Conservation (phyloP, 2,888 invertebrate genomes). For the Ypsolopha scabrella region DNA sequence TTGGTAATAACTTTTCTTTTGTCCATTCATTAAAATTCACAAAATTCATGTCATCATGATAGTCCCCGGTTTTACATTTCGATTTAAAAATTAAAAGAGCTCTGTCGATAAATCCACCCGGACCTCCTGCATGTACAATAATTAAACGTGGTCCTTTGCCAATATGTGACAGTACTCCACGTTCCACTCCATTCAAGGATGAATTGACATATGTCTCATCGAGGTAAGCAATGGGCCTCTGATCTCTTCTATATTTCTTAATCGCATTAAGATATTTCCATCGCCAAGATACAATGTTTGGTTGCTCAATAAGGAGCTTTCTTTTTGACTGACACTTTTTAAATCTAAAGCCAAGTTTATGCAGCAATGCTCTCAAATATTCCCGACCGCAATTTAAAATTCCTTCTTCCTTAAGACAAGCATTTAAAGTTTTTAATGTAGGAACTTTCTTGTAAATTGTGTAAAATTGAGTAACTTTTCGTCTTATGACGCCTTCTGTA, state of each 20-base stretch:
- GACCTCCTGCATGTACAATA: too few species aligned
- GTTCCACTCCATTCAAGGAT: not conserved
- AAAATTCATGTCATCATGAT: not conserved
- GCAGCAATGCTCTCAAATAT: slow-evolving; percentile 6
- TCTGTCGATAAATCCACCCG: too few species aligned
- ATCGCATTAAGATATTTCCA: slow-evolving; percentile 8
- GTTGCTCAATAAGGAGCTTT: slow-evolving; percentile 9
- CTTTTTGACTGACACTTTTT: slow-evolving; percentile 8
- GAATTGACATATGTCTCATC: slow-evolving; percentile 8
- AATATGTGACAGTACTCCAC: too few species aligned
- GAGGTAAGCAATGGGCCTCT: slow-evolving; percentile 9
- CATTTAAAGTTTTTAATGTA: not conserved
- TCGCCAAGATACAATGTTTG: slow-evolving; percentile 9
- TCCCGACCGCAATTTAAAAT: slow-evolving; percentile 5
- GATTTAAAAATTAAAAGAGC: too few species aligned
- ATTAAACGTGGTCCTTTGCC: too few species aligned
- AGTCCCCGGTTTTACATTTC: not conserved
- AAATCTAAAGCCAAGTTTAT: slow-evolving; percentile 10
- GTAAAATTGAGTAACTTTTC: not conserved
- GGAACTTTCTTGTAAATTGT: not conserved
- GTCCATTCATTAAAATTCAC: not conserved
- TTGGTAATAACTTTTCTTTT: not conserved
- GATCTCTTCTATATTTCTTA: slow-evolving; percentile 6
- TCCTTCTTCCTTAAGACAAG: not conserved
- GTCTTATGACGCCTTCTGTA: not conserved